Evolutionary conservation across 2,113 vertebrate species (phyloP).

Genomic region (Myxocyprinus asiaticus): DNA sequence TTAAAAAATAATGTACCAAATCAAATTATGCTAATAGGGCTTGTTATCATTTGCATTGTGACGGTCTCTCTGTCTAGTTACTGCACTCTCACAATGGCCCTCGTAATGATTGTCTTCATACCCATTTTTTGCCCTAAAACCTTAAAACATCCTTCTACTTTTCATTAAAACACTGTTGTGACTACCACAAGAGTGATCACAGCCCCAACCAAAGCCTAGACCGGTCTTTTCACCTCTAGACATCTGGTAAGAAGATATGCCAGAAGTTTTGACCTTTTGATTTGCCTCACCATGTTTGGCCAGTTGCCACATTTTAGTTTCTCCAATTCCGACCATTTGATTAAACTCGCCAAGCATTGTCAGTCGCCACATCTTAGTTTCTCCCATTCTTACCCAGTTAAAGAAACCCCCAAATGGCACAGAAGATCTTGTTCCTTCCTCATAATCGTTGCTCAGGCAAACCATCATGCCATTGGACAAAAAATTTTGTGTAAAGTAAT

Average conservation of each 20-base stretch:
- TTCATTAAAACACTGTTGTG: slow-evolving; percentile 42
- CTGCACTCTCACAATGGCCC: slow-evolving; percentile 4
- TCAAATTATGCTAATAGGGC: not conserved
- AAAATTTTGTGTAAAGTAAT: slow-evolving; percentile 72
- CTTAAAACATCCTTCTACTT: slow-evolving; percentile 29
- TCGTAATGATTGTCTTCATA: slow-evolving; percentile 38
- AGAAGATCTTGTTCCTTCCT: slow-evolving; percentile 63
- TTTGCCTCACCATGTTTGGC: slow-evolving; percentile 68
- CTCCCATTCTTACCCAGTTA: slow-evolving; percentile 76
- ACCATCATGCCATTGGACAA: slow-evolving; percentile 77
- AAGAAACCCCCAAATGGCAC: slow-evolving; percentile 90
- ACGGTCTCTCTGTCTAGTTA: slow-evolving; percentile 1
- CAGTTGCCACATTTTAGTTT: slow-evolving; percentile 77
- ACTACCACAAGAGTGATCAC: slow-evolving; percentile 50
- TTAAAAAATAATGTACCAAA: too few relatives aligned
- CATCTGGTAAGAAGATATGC: slow-evolving; percentile 21
- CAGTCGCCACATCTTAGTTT: too few relatives aligned
- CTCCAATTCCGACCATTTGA: slow-evolving; percentile 71
- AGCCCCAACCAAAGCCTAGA: slow-evolving; percentile 65
- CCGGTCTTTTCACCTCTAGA: slow-evolving; percentile 57
- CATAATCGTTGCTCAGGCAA: slow-evolving; percentile 83
- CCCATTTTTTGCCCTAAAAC: not conserved
- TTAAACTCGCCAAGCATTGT: too few relatives aligned
- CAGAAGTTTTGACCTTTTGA: slow-evolving; percentile 8
- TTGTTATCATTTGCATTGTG: slow-evolving; percentile 7